phyloP scores from a whole-genome alignment of 92 coral and sea anemone species.

The Scolanthus callimorphus region DNA sequence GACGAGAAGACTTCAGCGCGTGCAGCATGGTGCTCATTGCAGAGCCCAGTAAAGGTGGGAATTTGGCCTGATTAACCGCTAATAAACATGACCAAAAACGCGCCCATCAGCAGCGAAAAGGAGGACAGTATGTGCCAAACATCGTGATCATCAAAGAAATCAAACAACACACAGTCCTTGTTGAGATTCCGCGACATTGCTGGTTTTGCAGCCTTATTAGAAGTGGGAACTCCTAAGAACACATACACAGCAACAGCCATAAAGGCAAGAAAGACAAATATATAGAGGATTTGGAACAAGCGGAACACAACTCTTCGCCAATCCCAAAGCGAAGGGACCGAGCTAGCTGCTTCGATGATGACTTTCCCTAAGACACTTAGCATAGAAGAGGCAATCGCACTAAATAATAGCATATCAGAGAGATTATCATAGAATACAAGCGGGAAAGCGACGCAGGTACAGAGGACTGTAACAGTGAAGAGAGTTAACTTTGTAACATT shows the following conservation, averaged over 20 bases:
- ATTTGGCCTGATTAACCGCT: conserved; percentile 40
- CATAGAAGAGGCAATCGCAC: conserved; percentile 58
- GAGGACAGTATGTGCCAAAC: conserved; percentile 95
- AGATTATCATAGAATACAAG: conserved; percentile 34
- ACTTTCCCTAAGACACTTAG: conserved; percentile 58
- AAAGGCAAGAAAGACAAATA: conserved; percentile 38
- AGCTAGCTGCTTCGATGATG: conserved; percentile 22
- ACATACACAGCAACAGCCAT: conserved; percentile 69
- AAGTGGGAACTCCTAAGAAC: conserved; percentile 55
- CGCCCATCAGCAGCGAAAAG: conserved; percentile 78
- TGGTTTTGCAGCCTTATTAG: conserved; percentile 58
- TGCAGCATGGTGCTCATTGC: too few species aligned
- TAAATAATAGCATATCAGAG: conserved; percentile 68
- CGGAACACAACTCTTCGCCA: conserved; percentile 30
- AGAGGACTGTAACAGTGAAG: conserved; percentile 19
- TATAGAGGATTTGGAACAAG: conserved; percentile 57
- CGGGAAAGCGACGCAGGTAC: conserved; percentile 46
- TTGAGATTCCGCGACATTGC: conserved; percentile 73
- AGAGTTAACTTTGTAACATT: conserved; percentile 38
- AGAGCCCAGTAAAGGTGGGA: too few species aligned
- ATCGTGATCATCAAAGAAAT: conserved; percentile 83
- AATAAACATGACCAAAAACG: conserved; percentile 75
- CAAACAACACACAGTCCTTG: conserved; percentile 60
- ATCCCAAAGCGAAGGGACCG: conserved; percentile 22
- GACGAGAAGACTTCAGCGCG: too few species aligned